Evolutionary conservation across 2,113 vertebrate genomes (phyloP).

Genomic region (Varanus salvator): DNA sequence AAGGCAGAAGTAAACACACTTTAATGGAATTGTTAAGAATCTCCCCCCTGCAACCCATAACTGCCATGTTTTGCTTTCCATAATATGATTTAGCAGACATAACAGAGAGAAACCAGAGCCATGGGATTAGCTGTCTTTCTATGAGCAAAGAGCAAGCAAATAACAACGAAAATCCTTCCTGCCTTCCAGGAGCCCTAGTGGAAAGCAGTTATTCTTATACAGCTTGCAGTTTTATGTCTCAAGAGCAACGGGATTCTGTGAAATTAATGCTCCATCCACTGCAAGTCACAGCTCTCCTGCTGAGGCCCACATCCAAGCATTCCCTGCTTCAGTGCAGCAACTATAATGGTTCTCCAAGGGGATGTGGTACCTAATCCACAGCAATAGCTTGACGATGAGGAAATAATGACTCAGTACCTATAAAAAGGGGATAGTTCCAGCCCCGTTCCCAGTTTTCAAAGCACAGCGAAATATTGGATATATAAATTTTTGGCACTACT

Average conservation of each 20-base stretch:
- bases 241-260: neutral
- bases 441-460: neutral
- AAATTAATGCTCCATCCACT: constrained; percentile 32
- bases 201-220: constrained; percentile 10
- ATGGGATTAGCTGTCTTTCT: neutral
- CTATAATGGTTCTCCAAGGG: constrained; percentile 50
- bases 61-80: neutral
- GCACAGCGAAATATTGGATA: constrained; percentile 11
- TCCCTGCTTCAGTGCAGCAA: constrained; percentile 44
- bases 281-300: constrained; percentile 22
- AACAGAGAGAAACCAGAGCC: neutral
- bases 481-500: constrained; percentile 38
- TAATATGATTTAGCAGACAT: constrained; percentile 29
- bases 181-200: constrained; percentile 24
- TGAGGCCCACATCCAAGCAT: constrained; percentile 28
- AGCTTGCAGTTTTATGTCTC: constrained; percentile 30
- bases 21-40: constrained; percentile 16
- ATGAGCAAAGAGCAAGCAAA: fast-evolving
- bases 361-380: constrained; percentile 34
- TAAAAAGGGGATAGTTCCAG: constrained; percentile 2
- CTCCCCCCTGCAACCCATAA: neutral
- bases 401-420: constrained; percentile 8
- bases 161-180: neutral
- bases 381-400: constrained; percentile 10
- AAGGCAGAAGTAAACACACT: neutral